Evolutionary conservation across 2,888 invertebrate genomes (phyloP), one percentile per base, ranked within the genome.

Genomic region (Rapana venosa): DNA sequence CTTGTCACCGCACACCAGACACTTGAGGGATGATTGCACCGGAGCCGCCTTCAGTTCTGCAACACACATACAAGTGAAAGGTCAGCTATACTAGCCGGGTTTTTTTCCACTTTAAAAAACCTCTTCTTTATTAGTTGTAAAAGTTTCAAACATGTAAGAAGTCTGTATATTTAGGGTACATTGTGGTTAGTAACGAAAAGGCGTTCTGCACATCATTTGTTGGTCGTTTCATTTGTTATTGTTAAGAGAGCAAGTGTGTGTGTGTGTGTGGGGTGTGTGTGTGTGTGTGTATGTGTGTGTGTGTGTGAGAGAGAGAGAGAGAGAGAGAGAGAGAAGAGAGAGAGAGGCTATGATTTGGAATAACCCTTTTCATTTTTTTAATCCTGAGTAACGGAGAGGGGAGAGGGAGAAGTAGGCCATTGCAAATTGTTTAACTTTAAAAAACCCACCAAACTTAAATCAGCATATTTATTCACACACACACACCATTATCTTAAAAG

Each of bases 1-100:
- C 90, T 95, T 95, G 92, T 96, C 96, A 1, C 95, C 95, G 92
- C 96, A 96, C 77, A 96, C 96, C 83, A 96, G 92, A 93, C 96
- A 96, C 91, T 95, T 95, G 86, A 94, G 92, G 61, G 93, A 94
- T 32, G 93, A 92, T 83, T 92, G 92, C 36, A 88, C 56, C n/a
- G 91, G 77, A 30, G 91, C 58, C 36, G 81, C 8, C 61, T 90
- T 91, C 56, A 88, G 56, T 1, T 47, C 86, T 86, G 87, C 36
- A 74, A 87, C 1, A 79, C 35, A 83, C n/a, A 79, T 32, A 35
- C 20, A 30, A 61, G 26, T 22, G 32, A 61, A 32, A 66, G 47
- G 61, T 61, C 61, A 20, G 20, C 22, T 61, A 15, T 61, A 61
- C 61, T 61, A 15, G 61, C 6, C 13, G 15, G 61, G 20, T 22